phyloP scores from a whole-genome alignment of 2,797 vertebrate species.

The Sebastes umbrosus region DNA sequence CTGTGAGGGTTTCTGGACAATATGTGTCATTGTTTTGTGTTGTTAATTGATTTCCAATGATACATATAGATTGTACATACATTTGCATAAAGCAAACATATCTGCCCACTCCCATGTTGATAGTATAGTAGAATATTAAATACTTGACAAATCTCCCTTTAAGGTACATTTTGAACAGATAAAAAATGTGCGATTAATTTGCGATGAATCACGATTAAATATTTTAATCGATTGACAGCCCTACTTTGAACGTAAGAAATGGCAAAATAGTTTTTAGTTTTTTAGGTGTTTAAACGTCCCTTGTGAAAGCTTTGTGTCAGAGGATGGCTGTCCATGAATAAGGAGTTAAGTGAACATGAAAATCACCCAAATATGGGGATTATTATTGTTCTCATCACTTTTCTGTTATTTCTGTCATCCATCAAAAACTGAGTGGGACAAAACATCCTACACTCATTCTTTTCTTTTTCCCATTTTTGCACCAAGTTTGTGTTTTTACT shows the following conservation, averaged over 20 bases:
- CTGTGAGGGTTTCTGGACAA: no score
- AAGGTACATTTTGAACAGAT: not conserved
- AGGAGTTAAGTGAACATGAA: not conserved
- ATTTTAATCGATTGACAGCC: no score
- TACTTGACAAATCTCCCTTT: no score
- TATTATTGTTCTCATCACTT: not conserved
- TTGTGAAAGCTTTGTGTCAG: not conserved
- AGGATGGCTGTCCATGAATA: not conserved
- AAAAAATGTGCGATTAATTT: not conserved
- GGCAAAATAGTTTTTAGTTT: not conserved
- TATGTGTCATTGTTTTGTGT: no score
- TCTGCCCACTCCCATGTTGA: no score
- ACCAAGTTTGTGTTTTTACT: conserved; percentile 47
- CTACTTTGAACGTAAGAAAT: not conserved
- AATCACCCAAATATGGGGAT: not conserved
- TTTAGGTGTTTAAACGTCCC: not conserved
- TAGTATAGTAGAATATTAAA: no score
- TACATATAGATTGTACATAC: no score
- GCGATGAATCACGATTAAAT: no score
- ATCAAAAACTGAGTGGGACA: not conserved
- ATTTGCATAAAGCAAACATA: no score
- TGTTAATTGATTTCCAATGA: no score
- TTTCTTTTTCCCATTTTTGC: conserved; percentile 10
- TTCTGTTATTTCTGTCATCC: not conserved
- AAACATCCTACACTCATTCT: conserved; percentile 3